Evolutionary conservation across 2,888 invertebrate species (phyloP).

Genomic region (Neelides folsomi): DNA sequence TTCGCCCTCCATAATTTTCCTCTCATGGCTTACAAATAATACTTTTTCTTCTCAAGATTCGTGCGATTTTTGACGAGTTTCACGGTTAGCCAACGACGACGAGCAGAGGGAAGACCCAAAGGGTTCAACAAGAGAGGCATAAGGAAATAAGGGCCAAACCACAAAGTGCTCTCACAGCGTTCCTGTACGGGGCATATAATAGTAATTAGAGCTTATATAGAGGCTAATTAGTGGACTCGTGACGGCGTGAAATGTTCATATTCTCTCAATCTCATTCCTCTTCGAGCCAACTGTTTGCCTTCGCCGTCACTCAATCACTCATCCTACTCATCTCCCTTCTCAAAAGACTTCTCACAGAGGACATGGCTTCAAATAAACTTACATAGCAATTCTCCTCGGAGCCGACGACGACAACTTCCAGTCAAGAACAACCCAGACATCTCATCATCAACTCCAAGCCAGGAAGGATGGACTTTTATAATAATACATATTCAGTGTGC

Average conservation of each 20-base stretch:
- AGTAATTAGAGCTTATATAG: slow-evolving; percentile 13
- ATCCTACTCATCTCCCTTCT: neutral
- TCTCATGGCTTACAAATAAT: slow-evolving; percentile 11
- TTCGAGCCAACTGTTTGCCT: neutral
- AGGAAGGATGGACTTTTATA: neutral
- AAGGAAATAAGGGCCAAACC: slow-evolving; percentile 2
- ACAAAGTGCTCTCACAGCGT: neutral
- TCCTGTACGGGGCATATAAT: neutral
- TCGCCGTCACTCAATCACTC: neutral
- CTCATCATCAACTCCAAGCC: neutral
- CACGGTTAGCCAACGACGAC: slow-evolving; percentile 15
- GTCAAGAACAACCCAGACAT: neutral
- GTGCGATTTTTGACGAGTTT: slow-evolving; percentile 20
- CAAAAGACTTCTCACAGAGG: neutral
- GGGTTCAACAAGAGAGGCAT: neutral
- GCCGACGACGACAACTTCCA: neutral
- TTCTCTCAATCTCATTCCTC: slow-evolving; percentile 2
- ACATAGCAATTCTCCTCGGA: neutral
- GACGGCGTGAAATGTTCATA: slow-evolving; percentile 27
- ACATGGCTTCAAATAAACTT: too few species aligned
- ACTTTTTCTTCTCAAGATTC: slow-evolving; percentile 8
- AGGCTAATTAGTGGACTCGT: slow-evolving; percentile 31
- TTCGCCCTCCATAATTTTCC: slow-evolving; percentile 8
- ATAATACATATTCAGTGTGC: slow-evolving; percentile 6
- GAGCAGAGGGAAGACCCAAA: neutral